Conservation (phyloP, 2,888 invertebrate genomes). For the Microctonus hyperodae region DNA sequence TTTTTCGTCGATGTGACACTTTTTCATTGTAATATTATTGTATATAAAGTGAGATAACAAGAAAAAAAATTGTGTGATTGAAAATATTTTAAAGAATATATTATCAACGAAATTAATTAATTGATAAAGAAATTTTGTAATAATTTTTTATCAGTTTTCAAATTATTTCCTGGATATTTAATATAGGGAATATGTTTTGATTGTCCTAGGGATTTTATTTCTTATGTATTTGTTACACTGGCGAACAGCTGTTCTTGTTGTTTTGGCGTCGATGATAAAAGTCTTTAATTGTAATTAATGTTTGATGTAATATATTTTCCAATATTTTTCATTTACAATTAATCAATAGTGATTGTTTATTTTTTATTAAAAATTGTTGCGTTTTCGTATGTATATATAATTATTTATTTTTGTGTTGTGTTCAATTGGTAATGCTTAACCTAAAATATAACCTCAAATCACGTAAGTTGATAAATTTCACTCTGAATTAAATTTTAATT, state of each 20-base stretch:
- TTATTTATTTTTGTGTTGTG: neutral
- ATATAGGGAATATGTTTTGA: neutral
- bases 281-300: neutral
- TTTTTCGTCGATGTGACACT: no score
- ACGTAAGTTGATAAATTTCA: no score
- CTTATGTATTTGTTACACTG: neutral
- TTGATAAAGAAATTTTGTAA: no score
- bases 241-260: neutral
- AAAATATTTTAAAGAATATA: no score
- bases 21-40: no score
- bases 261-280: neutral
- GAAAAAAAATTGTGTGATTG: no score
- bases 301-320: neutral
- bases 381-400: neutral
- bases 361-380: neutral
- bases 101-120: no score
- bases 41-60: no score
- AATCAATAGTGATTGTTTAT: neutral
- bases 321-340: neutral
- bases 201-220: neutral
- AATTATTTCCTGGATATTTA: neutral
- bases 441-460: constrained; percentile 7
- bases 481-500: neutral
- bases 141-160: neutral
- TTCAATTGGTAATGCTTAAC: neutral